A percentile compares a stretch with the other conserved stretches of the same genome.
phyloP scores from a whole-genome alignment of 2,113 vertebrate species.

The Oceanodroma tethys region DNA sequence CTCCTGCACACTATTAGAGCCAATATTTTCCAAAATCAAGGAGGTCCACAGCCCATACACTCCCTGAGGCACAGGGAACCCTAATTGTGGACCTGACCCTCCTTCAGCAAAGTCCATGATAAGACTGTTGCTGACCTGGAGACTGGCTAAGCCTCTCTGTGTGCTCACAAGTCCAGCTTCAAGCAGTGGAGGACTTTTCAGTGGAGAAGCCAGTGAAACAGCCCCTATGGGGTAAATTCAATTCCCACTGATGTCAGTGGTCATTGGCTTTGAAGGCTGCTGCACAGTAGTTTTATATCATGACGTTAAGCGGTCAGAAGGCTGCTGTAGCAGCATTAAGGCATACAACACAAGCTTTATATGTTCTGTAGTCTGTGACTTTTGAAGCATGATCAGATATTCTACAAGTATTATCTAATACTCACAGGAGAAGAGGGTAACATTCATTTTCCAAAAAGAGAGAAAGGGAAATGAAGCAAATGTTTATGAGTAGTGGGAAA shows the following conservation, averaged over 20 bases:
- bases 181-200: not conserved
- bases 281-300: not conserved
- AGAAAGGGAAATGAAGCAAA: not conserved
- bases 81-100: not conserved
- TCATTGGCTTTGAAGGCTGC: not conserved
- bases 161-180: not conserved
- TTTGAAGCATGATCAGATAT: not conserved
- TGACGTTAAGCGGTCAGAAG: not conserved
- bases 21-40: not conserved
- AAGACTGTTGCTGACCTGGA: not conserved
- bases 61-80: not conserved
- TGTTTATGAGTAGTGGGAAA: not conserved
- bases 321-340: not conserved
- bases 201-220: not conserved
- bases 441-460: not conserved
- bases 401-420: not conserved
- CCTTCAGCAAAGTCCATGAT: not conserved
- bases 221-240: not conserved
- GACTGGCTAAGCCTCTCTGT: not conserved
- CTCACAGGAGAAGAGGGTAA: not conserved
- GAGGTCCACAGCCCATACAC: no score
- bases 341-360: not conserved
- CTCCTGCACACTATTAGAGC: not conserved
- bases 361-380: not conserved
- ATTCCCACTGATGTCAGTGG: not conserved